Percentiles rank a stretch among this genome's conserved stretches.
phyloP scores from a whole-genome alignment of 2,797 vertebrate species.

The Dromococcyx pavoninus region DNA sequence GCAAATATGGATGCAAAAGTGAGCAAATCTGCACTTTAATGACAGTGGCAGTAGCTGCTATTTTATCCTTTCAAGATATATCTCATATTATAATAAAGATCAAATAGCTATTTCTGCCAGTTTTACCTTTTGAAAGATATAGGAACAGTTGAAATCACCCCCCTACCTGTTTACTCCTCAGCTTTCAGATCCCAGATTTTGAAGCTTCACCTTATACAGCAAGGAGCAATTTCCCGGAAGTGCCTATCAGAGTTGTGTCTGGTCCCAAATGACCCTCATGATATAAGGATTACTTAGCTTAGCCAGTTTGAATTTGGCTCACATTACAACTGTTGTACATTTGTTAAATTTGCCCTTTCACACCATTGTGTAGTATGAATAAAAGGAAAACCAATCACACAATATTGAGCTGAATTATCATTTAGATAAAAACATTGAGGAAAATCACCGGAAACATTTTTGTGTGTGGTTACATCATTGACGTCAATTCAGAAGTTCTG shows the following conservation, averaged over 20 bases:
- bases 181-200: background rate
- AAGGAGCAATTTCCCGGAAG: background rate
- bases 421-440: constrained; percentile 21
- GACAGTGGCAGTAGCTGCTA: background rate
- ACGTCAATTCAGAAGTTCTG: constrained; percentile 67
- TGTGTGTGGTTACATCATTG: constrained; percentile 55
- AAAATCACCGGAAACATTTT: constrained; percentile 16
- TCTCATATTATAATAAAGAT: background rate
- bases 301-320: background rate
- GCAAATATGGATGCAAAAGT: background rate
- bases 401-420: background rate
- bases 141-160: background rate
- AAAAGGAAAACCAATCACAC: background rate
- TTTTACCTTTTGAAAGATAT: background rate
- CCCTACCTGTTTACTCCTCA: background rate
- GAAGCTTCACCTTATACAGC: background rate
- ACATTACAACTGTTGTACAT: background rate
- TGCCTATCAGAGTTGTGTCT: background rate
- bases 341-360: background rate
- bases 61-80: background rate
- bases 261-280: background rate
- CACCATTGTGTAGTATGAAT: background rate
- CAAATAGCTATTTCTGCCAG: background rate
- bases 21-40: background rate
- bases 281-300: background rate